Percentiles rank a stretch among this genome's conserved stretches.
These are phyloP conservation scores for Drosophila borealis DNA, from an alignment of 2,888 invertebrate species.

Conservation along the genomic window DNA sequence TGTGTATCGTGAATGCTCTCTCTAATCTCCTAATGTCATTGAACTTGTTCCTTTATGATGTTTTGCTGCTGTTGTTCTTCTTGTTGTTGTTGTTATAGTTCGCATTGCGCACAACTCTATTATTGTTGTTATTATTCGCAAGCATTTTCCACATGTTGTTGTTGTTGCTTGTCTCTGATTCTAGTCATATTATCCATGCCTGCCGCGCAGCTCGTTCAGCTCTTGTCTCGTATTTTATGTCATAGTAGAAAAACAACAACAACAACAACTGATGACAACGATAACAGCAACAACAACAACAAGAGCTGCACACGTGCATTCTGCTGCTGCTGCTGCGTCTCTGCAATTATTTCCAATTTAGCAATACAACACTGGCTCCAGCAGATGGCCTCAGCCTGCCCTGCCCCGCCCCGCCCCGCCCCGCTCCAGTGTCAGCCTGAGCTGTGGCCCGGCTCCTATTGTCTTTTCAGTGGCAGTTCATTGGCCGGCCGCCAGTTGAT, in stretches of 20 bases:
- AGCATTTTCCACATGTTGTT: constrained; percentile 58
- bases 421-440: constrained; percentile 1
- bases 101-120: constrained; percentile 62
- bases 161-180: constrained; percentile 39
- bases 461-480: constrained; percentile 73
- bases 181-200: constrained; percentile 27
- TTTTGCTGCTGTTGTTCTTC: not conserved
- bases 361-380: constrained; percentile 69
- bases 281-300: constrained; percentile 49
- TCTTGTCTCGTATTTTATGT: constrained; percentile 60
- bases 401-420: not conserved
- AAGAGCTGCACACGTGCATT: constrained; percentile 71
- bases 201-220: constrained; percentile 16
- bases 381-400: constrained; percentile 40
- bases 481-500: constrained; percentile 60
- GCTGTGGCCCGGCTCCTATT: constrained; percentile 60
- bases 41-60: constrained; percentile 60
- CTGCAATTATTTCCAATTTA: constrained; percentile 81
- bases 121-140: constrained; percentile 39
- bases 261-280: constrained; percentile 65
- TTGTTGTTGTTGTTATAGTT: constrained; percentile 31
- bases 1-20: constrained; percentile 63
- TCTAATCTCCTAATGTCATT: constrained; percentile 80
- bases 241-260: constrained; percentile 58
- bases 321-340: constrained; percentile 51